Conservation (phyloP, 1,140 invertebrate species). For the Holotrichia oblita region DNA sequence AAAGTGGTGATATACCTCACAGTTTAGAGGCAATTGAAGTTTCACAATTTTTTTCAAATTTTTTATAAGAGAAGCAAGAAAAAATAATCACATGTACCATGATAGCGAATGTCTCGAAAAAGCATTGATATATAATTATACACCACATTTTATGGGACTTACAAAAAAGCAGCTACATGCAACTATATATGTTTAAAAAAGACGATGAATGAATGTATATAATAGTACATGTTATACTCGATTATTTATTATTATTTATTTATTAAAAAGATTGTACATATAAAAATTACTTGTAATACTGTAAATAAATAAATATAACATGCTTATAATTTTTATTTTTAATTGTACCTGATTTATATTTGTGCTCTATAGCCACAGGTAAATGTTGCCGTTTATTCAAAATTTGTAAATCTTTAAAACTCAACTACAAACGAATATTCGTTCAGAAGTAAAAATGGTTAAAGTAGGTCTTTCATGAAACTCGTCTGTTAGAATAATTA, state of each 20-base stretch:
- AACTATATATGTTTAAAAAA: conserved; percentile 69
- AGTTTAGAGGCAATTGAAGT: conserved; percentile 67
- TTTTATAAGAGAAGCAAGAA: conserved; percentile 81
- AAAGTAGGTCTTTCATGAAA: too few relatives aligned
- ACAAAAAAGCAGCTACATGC: conserved; percentile 64
- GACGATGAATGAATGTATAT: conserved; percentile 42
- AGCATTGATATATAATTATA: conserved; percentile 74
- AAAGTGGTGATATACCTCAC: conserved; percentile 70
- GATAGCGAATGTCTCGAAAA: conserved; percentile 62
- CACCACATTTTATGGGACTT: conserved; percentile 65
- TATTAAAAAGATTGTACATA: background rate
- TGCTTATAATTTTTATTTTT: too few relatives aligned
- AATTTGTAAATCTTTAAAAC: too few relatives aligned
- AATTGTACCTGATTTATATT: too few relatives aligned
- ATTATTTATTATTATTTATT: background rate
- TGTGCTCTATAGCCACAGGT: too few relatives aligned
- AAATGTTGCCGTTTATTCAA: too few relatives aligned
- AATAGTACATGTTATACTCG: background rate
- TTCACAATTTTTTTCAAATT: conserved; percentile 84
- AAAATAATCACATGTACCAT: conserved; percentile 66
- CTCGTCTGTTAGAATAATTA: too few relatives aligned
- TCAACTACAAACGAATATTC: too few relatives aligned
- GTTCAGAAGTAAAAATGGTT: too few relatives aligned
- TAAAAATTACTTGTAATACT: background rate
- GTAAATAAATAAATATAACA: background rate